phyloP scores from a whole-genome alignment of 2,888 invertebrate genomes.

The Drosophila pseudotakahashii region DNA sequence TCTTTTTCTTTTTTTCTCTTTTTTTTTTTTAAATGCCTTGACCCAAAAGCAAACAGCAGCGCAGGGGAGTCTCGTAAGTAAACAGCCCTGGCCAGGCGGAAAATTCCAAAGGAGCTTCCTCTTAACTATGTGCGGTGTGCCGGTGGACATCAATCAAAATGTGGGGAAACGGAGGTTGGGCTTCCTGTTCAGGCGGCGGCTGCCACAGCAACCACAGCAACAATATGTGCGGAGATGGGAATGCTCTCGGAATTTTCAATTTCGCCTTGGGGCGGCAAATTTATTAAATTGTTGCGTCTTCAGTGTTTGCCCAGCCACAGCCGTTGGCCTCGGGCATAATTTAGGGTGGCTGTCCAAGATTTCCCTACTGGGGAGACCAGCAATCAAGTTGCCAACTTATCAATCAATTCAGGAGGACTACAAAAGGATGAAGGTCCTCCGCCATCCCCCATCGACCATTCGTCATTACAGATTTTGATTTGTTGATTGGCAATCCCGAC shows the following conservation, averaged over 20 bases:
- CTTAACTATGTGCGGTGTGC: slow-evolving; percentile 49
- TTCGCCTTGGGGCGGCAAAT: slow-evolving; percentile 65
- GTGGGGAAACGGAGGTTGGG: slow-evolving; percentile 7
- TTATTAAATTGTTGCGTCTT: slow-evolving; percentile 71
- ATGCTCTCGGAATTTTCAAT: slow-evolving; percentile 68
- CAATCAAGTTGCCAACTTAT: slow-evolving; percentile 35
- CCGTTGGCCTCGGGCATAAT: slow-evolving; percentile 58
- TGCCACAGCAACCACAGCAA: slow-evolving; percentile 26
- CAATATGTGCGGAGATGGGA: neutral
- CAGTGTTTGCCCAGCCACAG: slow-evolving; percentile 46
- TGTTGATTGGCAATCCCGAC: slow-evolving; percentile 54
- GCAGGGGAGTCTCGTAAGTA: slow-evolving; percentile 46
- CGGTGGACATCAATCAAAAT: slow-evolving; percentile 72
- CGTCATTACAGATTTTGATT: slow-evolving; percentile 55
- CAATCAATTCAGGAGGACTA: slow-evolving; percentile 37
- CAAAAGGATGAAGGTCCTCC: slow-evolving; percentile 28
- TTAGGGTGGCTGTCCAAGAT: slow-evolving; percentile 59
- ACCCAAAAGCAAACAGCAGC: slow-evolving; percentile 67
- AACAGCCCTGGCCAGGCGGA: slow-evolving; percentile 45
- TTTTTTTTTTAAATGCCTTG: slow-evolving; percentile 55
- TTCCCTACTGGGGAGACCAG: slow-evolving; percentile 14
- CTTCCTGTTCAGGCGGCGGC: slow-evolving; percentile 17
- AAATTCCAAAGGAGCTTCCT: slow-evolving; percentile 22
- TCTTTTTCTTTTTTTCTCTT: slow-evolving; percentile 19
- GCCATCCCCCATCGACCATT: neutral